Evolutionary conservation across 1,140 invertebrate genomes (phyloP).

Genomic region (Chrysoperla carnea): DNA sequence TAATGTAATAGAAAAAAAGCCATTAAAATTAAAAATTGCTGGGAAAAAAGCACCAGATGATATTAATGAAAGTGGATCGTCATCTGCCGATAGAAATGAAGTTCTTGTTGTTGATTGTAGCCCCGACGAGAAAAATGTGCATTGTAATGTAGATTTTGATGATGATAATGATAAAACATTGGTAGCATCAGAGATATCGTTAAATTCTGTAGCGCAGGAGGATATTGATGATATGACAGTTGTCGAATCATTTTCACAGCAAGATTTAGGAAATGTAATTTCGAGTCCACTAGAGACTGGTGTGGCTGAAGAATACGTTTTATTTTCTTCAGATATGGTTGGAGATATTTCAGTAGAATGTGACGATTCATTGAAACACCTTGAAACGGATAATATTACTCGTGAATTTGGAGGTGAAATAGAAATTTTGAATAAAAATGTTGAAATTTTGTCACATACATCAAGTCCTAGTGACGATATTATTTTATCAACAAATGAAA

Average conservation of each 20-base stretch:
- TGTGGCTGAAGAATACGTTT: constrained; percentile 36
- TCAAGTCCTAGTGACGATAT: constrained; percentile 20
- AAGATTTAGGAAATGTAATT: constrained; percentile 31
- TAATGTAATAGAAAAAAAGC: constrained; percentile 12
- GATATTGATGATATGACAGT: constrained; percentile 37
- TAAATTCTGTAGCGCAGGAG: constrained; percentile 34
- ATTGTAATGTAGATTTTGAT: constrained; percentile 31
- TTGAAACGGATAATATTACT: constrained; percentile 15
- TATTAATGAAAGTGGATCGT: neutral
- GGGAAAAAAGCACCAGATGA: constrained; percentile 6
- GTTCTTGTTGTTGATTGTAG: constrained; percentile 20
- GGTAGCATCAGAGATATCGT: constrained; percentile 34
- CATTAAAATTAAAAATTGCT: constrained; percentile 4
- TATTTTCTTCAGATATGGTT: constrained; percentile 39
- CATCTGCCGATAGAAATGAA: constrained; percentile 9
- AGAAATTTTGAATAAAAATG: constrained; percentile 15
- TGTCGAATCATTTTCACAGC: constrained; percentile 34
- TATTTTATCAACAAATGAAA: constrained; percentile 18
- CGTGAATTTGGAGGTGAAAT: constrained; percentile 26
- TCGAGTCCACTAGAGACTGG: constrained; percentile 37
- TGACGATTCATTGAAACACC: constrained; percentile 34
- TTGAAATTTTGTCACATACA: constrained; percentile 4
- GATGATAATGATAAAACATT: constrained; percentile 38
- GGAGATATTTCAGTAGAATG: constrained; percentile 36
- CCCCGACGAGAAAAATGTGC: constrained; percentile 19